Percentiles rank a stretch among this genome's conserved stretches.
These are phyloP conservation scores for Sarcophaga caerulescens DNA, from an alignment of 2,888 invertebrate species.

Conservation along the genomic window DNA sequence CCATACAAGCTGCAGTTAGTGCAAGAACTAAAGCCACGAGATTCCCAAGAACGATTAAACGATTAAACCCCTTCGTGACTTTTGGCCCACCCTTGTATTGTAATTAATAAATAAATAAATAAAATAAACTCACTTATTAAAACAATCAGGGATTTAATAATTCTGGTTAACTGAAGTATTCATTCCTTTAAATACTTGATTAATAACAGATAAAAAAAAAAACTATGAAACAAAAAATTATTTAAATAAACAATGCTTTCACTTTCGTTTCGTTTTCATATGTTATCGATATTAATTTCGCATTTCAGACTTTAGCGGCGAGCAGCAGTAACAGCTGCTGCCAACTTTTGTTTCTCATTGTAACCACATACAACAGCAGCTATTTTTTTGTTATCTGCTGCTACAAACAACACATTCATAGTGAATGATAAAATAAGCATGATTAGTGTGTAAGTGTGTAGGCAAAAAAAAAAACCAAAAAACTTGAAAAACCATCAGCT, in stretches of 20 bases:
- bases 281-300: conserved; percentile 16
- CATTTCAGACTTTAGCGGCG: conserved; percentile 7
- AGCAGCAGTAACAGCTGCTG: conserved; percentile 7
- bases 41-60: too few relatives aligned
- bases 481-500: conserved; percentile 50
- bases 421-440: neutral
- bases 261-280: conserved; percentile 55
- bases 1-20: too few relatives aligned
- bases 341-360: conserved; percentile 2
- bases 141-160: too few relatives aligned
- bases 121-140: too few relatives aligned
- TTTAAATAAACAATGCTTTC: conserved; percentile 55
- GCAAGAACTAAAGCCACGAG: too few relatives aligned
- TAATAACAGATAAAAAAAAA: neutral
- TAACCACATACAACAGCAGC: too few relatives aligned
- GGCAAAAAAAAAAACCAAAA: conserved; percentile 3
- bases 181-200: too few relatives aligned
- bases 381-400: neutral
- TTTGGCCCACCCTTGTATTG: too few relatives aligned
- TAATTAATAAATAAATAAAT: too few relatives aligned
- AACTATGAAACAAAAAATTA: neutral
- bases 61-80: too few relatives aligned
- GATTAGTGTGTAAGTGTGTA: neutral
- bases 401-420: conserved; percentile 4
- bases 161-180: too few relatives aligned